Base-by-base conservation (phyloP, 2,113 vertebrate genomes). In the Uropsilus gracilis region DNA sequence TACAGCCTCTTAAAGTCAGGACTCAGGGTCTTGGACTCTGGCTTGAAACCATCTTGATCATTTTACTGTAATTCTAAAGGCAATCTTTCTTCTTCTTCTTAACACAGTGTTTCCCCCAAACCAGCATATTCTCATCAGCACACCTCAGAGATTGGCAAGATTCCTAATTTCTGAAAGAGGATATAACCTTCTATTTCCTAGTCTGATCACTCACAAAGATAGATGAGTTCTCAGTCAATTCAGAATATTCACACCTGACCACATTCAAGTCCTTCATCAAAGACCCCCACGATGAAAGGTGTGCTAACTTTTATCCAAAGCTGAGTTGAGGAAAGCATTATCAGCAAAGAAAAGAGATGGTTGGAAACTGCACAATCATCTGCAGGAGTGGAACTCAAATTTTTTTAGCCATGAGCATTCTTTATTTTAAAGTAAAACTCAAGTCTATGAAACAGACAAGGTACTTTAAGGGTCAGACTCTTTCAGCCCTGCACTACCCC, bases 381-480 rank as follows among this genome's bases (percentile, higher is more conserved):
- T 26, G 37, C 59, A 44, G 32, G 1, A 28, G 20, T 66, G 44
- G 32, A 64, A 59, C 55, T 83, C 39, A 75, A 53, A 66, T 34
- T 86, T 53, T 20, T 73, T 66, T 39, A 88, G 55, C 6, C 64
- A 55, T 11, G 6, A 88, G 85, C 72, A 78, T 78, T 61, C 20
- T 93, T 82, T 81, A 28, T 44, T 91, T 32, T 68, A 93, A 92
- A 90, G 63, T 34, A 72, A 83, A 91, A 69, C 14, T n/a, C 30
- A 3, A 34, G 44, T 55, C 63, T 86, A 26, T 37, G 63, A 30
- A 34, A 50, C 5, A 5, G 12, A 66, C 26, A 28, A 42, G 50
- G 32, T 28, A 39, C 30, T 73, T 0, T 78, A 44, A 12, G 20
- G 86, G 24, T 24, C 34, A 39, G 61, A 50, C 12, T 84, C 44